These are phyloP conservation scores for Megalops cyprinoides DNA, from an alignment of 2,797 vertebrate species.

Conservation along the genomic window DNA sequence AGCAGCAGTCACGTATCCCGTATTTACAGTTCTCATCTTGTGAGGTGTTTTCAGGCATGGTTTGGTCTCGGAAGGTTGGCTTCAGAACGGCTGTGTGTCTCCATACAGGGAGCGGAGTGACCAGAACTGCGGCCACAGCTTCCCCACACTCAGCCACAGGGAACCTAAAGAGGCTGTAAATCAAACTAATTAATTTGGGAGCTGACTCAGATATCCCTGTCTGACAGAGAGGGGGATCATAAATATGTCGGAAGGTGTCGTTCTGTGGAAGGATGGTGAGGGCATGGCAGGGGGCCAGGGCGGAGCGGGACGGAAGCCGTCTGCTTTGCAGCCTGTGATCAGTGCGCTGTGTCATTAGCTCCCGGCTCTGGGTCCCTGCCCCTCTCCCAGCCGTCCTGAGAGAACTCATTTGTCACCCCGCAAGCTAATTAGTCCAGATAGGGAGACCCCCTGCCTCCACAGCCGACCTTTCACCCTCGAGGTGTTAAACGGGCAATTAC, in stretches of 20 bases:
- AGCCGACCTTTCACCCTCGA: slow-evolving; percentile 61
- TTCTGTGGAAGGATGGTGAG: background rate
- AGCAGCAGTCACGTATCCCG: background rate
- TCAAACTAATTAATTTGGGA: slow-evolving; percentile 13
- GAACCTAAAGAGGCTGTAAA: background rate
- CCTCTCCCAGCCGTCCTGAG: slow-evolving; percentile 28
- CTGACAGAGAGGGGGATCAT: background rate
- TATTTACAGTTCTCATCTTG: too few species aligned
- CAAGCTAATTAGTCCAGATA: slow-evolving; percentile 54
- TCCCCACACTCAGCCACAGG: background rate
- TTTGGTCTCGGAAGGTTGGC: too few species aligned
- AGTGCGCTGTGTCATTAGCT: slow-evolving; percentile 6
- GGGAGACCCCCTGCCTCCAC: slow-evolving; percentile 52
- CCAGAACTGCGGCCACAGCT: too few species aligned
- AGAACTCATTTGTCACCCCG: slow-evolving; percentile 45
- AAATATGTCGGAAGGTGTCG: background rate
- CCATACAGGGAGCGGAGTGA: too few species aligned
- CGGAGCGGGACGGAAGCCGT: background rate
- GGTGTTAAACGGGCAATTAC: slow-evolving; percentile 61
- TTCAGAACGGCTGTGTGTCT: too few species aligned
- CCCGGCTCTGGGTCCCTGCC: background rate
- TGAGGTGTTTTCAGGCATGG: too few species aligned
- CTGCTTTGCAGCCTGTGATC: background rate
- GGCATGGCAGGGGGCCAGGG: background rate
- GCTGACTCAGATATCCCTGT: background rate